Evolutionary conservation across 2,888 invertebrate species (phyloP), one percentile per base, ranked within the genome.

Genomic region (Nephrocerus scutellatus): DNA sequence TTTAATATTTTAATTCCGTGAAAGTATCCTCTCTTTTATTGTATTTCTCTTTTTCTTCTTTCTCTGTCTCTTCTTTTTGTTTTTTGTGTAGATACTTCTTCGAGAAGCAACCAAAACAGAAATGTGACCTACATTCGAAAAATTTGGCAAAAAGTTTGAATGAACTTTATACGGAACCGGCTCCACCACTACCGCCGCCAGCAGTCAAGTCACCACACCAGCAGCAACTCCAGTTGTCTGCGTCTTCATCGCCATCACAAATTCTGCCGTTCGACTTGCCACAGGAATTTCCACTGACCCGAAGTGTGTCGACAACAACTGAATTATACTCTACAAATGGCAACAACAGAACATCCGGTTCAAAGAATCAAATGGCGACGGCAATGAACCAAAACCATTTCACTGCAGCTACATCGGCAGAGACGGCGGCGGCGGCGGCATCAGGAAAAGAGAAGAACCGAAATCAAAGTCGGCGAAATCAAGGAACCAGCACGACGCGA

Each of bases 141-240:
- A 66, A 63, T 45, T 56, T 68, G 33, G 62, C 68, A 42, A 68
- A 66, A 44, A 67, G 67, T 15, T 50, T 68, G 19, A 68, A 68
- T 43, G 66, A 68, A 50, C 56, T 68, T n/a, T 63, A 63, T 44
- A 55, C 60, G 7, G 63, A 65, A 34, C 50, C 62, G n/a, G 46
- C 56, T 8, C 50, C 55, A 9, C 33, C 47, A 3, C 25, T 47
- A 20, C 30, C 50, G 20, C 47, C 48, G 6, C 49, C 50, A 7
- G 33, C 42, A 29, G 44, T 6, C 48, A 31, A 28, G 39, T 2
- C 22, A 31, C 30, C 43, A 32, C 29, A 44, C 47, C 37, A 46
- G 45, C 14, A 25, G 39, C 2, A 42, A 47, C 1, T 50, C 50
- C 35, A 54, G 49, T 22, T 30, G 52, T 30, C 54, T 52, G 24